Base-by-base conservation (phyloP, 2,797 vertebrate genomes). In the Phoebastria nigripes region DNA sequence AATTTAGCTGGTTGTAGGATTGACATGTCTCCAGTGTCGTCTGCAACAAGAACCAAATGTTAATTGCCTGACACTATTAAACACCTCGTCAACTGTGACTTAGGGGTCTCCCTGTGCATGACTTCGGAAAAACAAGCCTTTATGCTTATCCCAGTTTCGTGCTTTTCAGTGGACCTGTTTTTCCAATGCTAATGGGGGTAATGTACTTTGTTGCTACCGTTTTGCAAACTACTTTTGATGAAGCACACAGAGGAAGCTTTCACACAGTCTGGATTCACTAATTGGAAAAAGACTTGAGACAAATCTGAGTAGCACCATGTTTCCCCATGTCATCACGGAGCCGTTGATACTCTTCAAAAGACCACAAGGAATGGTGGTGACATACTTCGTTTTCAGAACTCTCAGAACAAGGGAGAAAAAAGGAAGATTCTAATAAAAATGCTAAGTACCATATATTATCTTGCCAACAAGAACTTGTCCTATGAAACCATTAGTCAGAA, bases 341-440 rank as follows among this genome's bases (percentile, higher is more conserved):
- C 54, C 0, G 9, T 46, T 91, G 91, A 91, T 91, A 78, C 44
- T 74, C 69, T 96, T 96, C 84, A 92, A 91, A 94, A 91, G 84
- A 97, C 95, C 90, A 71, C 95, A 96, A 96, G 79, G 89, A 96
- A 95, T 94, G 92, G 82, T 94, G 87, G 94, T 89, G 91, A 91
- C 95, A 94, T 67, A 78, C 72, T 83, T 78, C 0, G 0, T 83
- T 94, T 95, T 90, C 76, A 81, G 90, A 94, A 91, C 93, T 65
- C 82, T 67, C 67, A 86, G 84, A 93, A 70, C 51, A 96, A 73
- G 37, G 58, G 51, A 71, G 52, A 91, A 93, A 92, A 74, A 72
- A 88, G 85, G 76, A 95, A 94, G 87, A 95, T 95, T 91, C 72
- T 81, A 93, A 94, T 94, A 94, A 95, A 94, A 91, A 92, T 56